These are phyloP conservation scores for Pedionomus torquatus DNA, from an alignment of 2,113 vertebrate species.

Conservation along the genomic window DNA sequence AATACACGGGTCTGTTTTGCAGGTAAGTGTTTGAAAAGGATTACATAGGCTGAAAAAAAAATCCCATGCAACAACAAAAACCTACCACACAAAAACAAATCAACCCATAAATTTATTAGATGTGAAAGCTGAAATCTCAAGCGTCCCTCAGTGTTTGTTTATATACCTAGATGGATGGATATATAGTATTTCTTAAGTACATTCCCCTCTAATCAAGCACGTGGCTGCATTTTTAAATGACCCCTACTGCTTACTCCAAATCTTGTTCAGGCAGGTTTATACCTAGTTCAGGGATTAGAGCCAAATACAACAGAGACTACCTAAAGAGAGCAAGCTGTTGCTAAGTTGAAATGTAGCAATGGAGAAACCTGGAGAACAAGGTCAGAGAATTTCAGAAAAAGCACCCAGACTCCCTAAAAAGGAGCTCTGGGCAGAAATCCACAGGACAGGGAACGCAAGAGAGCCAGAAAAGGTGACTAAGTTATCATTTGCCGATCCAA, in stretches of 20 bases:
- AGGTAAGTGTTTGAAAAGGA: neutral
- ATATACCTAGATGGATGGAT: neutral
- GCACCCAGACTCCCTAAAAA: neutral
- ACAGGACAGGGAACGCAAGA: neutral
- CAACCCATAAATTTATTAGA: neutral
- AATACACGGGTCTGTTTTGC: neutral
- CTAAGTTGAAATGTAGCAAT: neutral
- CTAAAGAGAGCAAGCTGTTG: slow-evolving; percentile 58
- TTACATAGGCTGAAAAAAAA: neutral
- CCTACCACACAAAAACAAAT: neutral
- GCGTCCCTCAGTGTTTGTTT: neutral
- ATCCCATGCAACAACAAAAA: neutral
- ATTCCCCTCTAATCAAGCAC: slow-evolving; percentile 12
- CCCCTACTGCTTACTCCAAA: slow-evolving; percentile 34
- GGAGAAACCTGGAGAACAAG: neutral
- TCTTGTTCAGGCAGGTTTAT: slow-evolving; percentile 56
- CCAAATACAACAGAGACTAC: slow-evolving; percentile 60
- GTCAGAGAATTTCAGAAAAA: neutral
- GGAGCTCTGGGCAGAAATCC: neutral
- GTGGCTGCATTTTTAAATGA: slow-evolving; percentile 52
- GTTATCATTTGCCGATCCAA: neutral
- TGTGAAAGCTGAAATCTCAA: neutral
- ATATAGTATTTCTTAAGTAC: neutral
- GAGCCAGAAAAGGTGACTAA: neutral
- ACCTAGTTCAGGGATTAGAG: slow-evolving; percentile 43